Evolutionary conservation across 2,888 invertebrate species (phyloP).

Genomic region (Caenorhabditis doughertyi): DNA sequence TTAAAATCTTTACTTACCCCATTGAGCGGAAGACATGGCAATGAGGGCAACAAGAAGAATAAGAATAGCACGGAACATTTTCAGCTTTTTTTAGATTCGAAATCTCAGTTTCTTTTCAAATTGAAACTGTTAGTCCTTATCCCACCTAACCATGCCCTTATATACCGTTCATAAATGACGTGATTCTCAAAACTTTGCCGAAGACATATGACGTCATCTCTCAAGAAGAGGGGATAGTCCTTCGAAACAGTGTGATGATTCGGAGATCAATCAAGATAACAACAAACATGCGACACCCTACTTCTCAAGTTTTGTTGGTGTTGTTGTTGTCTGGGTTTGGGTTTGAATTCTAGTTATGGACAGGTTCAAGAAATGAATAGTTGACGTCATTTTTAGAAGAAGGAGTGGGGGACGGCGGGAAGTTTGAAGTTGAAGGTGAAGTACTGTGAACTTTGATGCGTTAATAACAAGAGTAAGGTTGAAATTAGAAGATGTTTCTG

Average conservation of each 20-base stretch:
- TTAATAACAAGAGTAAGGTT: too few relatives aligned
- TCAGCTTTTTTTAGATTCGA: not conserved
- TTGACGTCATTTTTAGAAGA: slow-evolving; percentile 27
- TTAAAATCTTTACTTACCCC: slow-evolving; percentile 17
- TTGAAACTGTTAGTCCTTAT: slow-evolving; percentile 4
- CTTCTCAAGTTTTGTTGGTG: too few relatives aligned
- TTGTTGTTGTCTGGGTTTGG: slow-evolving; percentile 9
- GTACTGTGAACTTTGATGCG: too few relatives aligned
- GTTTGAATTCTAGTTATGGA: too few relatives aligned
- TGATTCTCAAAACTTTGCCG: not conserved
- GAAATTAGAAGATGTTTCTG: too few relatives aligned
- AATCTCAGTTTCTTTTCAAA: too few relatives aligned
- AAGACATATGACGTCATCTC: slow-evolving; percentile 16
- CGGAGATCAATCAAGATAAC: slow-evolving; percentile 26
- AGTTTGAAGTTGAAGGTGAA: not conserved
- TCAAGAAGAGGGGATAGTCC: not conserved
- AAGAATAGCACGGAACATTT: slow-evolving; percentile 33
- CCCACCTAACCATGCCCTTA: slow-evolving; percentile 3
- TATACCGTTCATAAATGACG: slow-evolving; percentile 3
- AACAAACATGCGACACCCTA: slow-evolving; percentile 1
- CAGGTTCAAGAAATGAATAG: not conserved
- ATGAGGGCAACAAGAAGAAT: slow-evolving; percentile 22
- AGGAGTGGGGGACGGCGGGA: not conserved
- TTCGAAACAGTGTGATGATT: not conserved
- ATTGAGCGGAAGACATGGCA: slow-evolving; percentile 30